Base-by-base conservation (phyloP, 23 tunicate species). In the Corella eumyota region DNA sequence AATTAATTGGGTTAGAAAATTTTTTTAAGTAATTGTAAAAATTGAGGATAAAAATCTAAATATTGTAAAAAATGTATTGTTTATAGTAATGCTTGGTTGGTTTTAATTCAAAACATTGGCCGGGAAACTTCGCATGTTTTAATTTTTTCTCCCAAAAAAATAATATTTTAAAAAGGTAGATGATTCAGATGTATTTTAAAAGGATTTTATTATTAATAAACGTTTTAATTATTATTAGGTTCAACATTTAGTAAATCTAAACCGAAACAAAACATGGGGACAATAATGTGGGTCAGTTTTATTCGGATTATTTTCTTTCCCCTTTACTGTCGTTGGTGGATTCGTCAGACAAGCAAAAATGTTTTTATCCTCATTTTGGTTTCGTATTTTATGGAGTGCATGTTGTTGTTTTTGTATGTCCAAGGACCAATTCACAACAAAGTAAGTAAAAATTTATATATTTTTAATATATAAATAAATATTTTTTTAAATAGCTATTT, bases 161-260 rank as follows among this genome's bases (percentile, higher is more conserved):
- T n/a, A n/a, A n/a, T n/a, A n/a, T n/a, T n/a, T n/a, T n/a, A n/a
- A n/a, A n/a, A n/a, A n/a, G n/a, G n/a, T n/a, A n/a, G n/a, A n/a
- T n/a, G n/a, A n/a, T n/a, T n/a, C n/a, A n/a, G n/a, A n/a, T n/a
- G n/a, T n/a, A n/a, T n/a, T n/a, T n/a, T n/a, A n/a, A n/a, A n/a
- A n/a, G n/a, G n/a, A n/a, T n/a, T n/a, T n/a, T n/a, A n/a, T n/a
- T n/a, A n/a, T n/a, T n/a, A n/a, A n/a, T n/a, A n/a, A n/a, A n/a
- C n/a, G n/a, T 40, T 40, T 15, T 15, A 40, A 11, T 40, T 60
- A 20, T 20, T 24, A 15, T 0, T 23, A 63, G 68, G 94, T 15
- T 84, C 94, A 17, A 71, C 94, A 9, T 84, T 84, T 68, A 84
- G 94, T 40, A 84, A 84, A 50, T 76, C 69, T 40, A 84, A 84